A percentile compares a stretch with the other conserved stretches of the same genome.
Evolutionary conservation across 2,113 vertebrate species (phyloP).

Genomic region (Cheirogaleus medius): DNA sequence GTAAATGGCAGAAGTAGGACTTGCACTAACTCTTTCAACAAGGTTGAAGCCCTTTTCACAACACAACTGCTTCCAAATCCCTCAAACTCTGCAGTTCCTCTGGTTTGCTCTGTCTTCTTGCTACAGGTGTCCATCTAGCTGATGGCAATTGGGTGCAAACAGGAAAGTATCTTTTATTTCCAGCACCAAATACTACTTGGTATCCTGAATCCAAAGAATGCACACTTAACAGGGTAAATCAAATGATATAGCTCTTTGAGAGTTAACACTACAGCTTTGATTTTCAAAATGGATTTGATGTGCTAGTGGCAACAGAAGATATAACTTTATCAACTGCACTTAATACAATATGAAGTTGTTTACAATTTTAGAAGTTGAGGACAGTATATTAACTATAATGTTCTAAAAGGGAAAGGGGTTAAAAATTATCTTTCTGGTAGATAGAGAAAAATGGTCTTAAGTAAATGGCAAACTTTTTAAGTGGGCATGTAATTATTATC

Average conservation of each 20-base stretch:
- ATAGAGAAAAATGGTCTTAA: background rate
- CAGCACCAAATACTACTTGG: constrained; percentile 22
- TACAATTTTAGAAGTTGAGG: constrained; percentile 40
- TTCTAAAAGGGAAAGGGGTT: background rate
- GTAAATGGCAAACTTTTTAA: background rate
- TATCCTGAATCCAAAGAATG: constrained; percentile 22
- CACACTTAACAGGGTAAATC: background rate
- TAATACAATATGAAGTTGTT: constrained; percentile 45
- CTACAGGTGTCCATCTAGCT: background rate
- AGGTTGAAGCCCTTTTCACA: constrained; percentile 4
- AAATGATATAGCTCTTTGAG: constrained; percentile 9
- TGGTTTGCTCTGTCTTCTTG: background rate
- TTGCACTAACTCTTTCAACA: constrained; percentile 24
- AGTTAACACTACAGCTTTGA: constrained; percentile 1
- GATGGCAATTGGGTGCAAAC: background rate
- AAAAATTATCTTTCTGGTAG: background rate
- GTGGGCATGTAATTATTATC: background rate
- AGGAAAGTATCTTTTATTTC: background rate
- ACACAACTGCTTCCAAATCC: constrained; percentile 29
- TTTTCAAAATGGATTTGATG: constrained; percentile 45
- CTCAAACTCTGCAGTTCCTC: background rate
- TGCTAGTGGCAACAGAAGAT: constrained; percentile 20
- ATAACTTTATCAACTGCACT: background rate
- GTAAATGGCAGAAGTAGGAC: background rate
- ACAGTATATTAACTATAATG: background rate